Percentiles rank a stretch among this genome's conserved stretches.
Conservation (phyloP, 2,797 vertebrate species). For the Tadarida brasiliensis region DNA sequence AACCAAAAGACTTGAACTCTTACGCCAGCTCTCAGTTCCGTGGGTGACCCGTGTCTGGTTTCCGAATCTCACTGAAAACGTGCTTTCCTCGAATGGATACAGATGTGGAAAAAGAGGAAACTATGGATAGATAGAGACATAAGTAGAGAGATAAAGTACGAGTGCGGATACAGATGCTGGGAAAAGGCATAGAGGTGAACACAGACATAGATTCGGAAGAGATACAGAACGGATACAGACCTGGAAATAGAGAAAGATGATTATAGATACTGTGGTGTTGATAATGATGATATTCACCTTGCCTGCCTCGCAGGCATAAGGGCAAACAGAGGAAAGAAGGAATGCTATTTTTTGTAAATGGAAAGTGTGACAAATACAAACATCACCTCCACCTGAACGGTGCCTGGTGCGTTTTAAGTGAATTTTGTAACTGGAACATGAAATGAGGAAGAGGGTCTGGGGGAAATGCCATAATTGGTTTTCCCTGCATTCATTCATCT, state of each 20-base stretch:
- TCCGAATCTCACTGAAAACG: not conserved
- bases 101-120: no score
- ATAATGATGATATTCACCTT: not conserved
- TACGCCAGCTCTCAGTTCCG: not conserved
- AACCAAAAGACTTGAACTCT: not conserved
- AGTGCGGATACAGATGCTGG: not conserved
- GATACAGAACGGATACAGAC: fast-evolving
- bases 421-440: not conserved
- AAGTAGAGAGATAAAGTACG: fast-evolving
- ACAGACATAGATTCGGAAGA: no score
- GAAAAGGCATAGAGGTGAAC: not conserved
- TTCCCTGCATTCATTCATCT: not conserved
- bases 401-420: not conserved
- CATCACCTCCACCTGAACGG: not conserved
- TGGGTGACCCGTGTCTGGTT: fast-evolving
- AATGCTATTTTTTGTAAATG: not conserved
- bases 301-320: not conserved
- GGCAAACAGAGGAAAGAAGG: not conserved
- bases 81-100: fast-evolving
- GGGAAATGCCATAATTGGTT: fast-evolving
- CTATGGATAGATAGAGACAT: fast-evolving
- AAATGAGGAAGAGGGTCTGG: not conserved
- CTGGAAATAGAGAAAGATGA: not conserved
- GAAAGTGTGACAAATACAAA: not conserved
- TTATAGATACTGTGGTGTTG: fast-evolving